Percentiles rank a stretch among this genome's conserved stretches.
Conservation (phyloP, 2,888 invertebrate species). For the Temnothorax rugatulus region DNA sequence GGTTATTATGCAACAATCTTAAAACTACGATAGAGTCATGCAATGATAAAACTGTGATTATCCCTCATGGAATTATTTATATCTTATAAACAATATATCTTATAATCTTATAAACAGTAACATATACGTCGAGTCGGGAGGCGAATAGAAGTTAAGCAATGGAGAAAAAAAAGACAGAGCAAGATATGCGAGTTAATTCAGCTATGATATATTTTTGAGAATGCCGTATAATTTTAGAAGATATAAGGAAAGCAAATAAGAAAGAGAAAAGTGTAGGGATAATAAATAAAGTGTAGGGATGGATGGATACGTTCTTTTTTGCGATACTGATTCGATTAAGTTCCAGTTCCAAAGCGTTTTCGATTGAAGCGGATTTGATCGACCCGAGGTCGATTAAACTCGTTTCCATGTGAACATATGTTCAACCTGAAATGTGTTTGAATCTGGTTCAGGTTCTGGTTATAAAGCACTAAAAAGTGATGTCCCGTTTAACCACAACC, state of each 20-base stretch:
- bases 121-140: slow-evolving; percentile 46
- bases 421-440: too few species aligned
- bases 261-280: slow-evolving; percentile 63
- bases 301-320: slow-evolving; percentile 58
- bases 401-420: too few species aligned
- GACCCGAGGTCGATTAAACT: too few species aligned
- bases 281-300: slow-evolving; percentile 53
- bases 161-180: slow-evolving; percentile 51
- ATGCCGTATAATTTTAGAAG: slow-evolving; percentile 84
- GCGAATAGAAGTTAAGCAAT: slow-evolving; percentile 37
- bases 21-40: slow-evolving; percentile 8
- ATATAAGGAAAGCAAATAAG: slow-evolving; percentile 84
- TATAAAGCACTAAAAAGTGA: too few species aligned
- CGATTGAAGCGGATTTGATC: too few species aligned
- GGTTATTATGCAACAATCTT: slow-evolving; percentile 3
- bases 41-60: slow-evolving; percentile 8
- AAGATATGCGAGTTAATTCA: slow-evolving; percentile 76
- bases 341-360: neutral
- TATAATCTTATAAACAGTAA: slow-evolving; percentile 37
- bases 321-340: slow-evolving; percentile 23
- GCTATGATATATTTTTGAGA: slow-evolving; percentile 86
- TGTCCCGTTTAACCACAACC: too few species aligned
- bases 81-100: neutral
- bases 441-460: too few species aligned
- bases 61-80: slow-evolving; percentile 5